Percentiles rank a stretch among this genome's conserved stretches.
Conservation (phyloP, 2,113 vertebrate genomes). For the Nesogale talazaci region DNA sequence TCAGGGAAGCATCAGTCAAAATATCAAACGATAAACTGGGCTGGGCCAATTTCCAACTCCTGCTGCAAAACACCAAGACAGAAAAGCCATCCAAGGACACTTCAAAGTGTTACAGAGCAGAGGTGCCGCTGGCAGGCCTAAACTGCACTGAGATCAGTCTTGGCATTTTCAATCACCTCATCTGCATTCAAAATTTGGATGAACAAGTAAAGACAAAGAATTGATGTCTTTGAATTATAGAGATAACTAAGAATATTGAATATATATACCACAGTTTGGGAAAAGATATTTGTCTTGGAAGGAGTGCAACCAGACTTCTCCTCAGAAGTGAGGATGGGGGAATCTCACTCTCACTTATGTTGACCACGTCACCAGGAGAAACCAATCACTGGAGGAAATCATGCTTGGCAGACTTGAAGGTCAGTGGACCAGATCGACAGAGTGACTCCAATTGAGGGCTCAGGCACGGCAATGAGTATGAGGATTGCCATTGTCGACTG, state of each 20-base stretch:
- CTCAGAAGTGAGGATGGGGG: not conserved
- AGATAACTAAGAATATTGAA: not conserved
- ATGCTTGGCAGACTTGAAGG: not conserved
- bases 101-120: too few species aligned
- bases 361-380: not conserved
- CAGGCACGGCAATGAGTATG: too few species aligned
- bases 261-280: not conserved
- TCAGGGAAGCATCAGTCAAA: not conserved
- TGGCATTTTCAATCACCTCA: too few species aligned
- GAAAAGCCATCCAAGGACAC: too few species aligned
- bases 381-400: not conserved
- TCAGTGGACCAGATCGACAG: not conserved
- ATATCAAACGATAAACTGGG: not conserved
- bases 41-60: not conserved
- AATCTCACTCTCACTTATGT: not conserved
- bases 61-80: too few species aligned
- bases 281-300: not conserved
- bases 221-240: not conserved
- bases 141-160: too few species aligned
- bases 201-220: too few species aligned
- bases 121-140: too few species aligned
- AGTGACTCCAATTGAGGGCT: not conserved
- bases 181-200: too few species aligned
- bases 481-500: not conserved
- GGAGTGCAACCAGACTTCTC: not conserved